Conservation (phyloP, 2,888 invertebrate species). For the Pemphredon lugubris region DNA sequence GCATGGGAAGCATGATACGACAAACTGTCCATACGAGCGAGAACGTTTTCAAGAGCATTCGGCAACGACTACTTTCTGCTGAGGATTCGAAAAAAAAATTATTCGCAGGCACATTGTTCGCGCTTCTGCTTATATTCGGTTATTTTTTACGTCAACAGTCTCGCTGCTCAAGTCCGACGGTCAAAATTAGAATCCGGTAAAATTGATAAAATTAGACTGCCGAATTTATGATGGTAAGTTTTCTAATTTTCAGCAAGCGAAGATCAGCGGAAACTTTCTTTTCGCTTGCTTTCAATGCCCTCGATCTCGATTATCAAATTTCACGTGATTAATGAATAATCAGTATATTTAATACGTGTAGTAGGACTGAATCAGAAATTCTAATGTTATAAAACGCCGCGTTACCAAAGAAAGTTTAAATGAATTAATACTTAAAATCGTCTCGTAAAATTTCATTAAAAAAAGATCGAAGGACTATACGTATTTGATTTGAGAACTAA, state of each 20-base stretch:
- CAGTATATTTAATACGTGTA: too few species aligned
- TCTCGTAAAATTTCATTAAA: too few species aligned
- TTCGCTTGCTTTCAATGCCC: too few species aligned
- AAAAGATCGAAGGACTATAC: too few species aligned
- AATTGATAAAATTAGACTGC: constrained; percentile 30
- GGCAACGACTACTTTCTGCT: neutral
- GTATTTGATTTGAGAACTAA: too few species aligned
- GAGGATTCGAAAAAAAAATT: constrained; percentile 7
- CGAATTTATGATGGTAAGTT: constrained; percentile 15
- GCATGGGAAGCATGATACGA: constrained; percentile 23
- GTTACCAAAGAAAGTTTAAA: too few species aligned
- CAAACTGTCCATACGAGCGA: neutral
- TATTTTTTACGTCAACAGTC: constrained; percentile 16
- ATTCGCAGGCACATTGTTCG: neutral
- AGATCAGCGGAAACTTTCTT: too few species aligned
- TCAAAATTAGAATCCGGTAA: constrained; percentile 31
- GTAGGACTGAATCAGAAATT: too few species aligned
- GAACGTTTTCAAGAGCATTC: constrained; percentile 24
- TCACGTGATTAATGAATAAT: too few species aligned
- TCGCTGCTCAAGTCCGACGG: constrained; percentile 7
- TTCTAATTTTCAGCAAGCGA: neutral
- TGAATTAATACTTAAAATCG: too few species aligned
- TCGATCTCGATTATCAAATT: too few species aligned
- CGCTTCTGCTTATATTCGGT: constrained; percentile 16
- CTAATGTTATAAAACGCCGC: too few species aligned